These are phyloP conservation scores for Mionectes olivaceus DNA, from an alignment of 2,797 vertebrate genomes.

Conservation along the genomic window DNA sequence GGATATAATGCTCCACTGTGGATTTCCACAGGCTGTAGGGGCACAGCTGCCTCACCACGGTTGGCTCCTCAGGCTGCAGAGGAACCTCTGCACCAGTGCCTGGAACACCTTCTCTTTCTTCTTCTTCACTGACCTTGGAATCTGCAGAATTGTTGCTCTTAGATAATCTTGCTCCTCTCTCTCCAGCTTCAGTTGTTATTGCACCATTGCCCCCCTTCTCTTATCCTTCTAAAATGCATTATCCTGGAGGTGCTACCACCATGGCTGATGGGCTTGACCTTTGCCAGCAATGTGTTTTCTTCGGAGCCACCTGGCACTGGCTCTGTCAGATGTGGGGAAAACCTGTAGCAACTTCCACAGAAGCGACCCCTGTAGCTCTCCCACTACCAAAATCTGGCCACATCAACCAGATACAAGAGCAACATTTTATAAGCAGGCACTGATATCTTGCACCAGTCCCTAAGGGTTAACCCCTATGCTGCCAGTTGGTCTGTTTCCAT, in stretches of 20 bases:
- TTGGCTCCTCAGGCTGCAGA: background rate
- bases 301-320: background rate
- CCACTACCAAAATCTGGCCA: background rate
- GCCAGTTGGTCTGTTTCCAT: background rate
- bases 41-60: background rate
- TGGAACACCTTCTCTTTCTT: background rate
- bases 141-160: background rate
- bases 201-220: too few species aligned
- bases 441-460: too few species aligned
- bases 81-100: background rate
- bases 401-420: background rate
- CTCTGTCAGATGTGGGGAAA: background rate
- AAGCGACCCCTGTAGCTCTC: background rate
- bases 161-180: background rate
- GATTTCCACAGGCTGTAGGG: background rate
- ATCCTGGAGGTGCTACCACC: background rate
- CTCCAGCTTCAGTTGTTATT: background rate
- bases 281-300: background rate
- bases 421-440: background rate
- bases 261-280: background rate
- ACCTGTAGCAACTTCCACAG: background rate
- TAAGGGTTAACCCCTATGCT: background rate
- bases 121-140: background rate
- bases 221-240: background rate
- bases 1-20: background rate